phyloP scores from a whole-genome alignment of 2,888 invertebrate species.

The Leucania comma region DNA sequence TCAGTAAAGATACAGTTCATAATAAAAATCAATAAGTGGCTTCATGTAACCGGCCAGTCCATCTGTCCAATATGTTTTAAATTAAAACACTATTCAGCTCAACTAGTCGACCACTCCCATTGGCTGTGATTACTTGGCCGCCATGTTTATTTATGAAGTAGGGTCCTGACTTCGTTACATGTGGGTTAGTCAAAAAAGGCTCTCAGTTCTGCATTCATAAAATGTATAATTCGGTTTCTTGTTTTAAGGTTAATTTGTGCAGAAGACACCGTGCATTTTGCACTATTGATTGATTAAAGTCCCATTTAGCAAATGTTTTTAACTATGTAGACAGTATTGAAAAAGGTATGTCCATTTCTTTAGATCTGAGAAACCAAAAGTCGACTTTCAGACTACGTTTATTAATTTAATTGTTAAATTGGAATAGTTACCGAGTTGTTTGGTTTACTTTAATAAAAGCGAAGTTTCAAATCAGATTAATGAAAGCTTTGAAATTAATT shows the following conservation, averaged over 20 bases:
- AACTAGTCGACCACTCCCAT: constrained; percentile 41
- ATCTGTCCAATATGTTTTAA: constrained; percentile 34
- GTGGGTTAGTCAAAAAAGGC: constrained; percentile 28
- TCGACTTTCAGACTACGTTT: background rate
- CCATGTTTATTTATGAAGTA: constrained; percentile 31
- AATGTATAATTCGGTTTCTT: background rate
- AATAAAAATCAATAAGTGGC: constrained; percentile 30
- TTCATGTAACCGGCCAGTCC: constrained; percentile 3
- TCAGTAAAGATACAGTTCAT: background rate
- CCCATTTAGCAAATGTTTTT: constrained; percentile 34
- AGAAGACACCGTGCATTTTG: background rate
- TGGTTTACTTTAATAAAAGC: constrained; percentile 8
- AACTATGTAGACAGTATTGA: background rate
- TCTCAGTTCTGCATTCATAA: constrained; percentile 13
- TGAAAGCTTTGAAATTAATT: background rate
- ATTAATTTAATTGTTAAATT: constrained; percentile 2
- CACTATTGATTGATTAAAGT: background rate
- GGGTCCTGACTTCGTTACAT: constrained; percentile 1
- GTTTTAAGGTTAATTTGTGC: background rate
- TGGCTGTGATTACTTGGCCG: constrained; percentile 34
- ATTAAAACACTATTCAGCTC: constrained; percentile 43
- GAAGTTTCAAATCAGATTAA: constrained; percentile 3
- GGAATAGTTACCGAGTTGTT: background rate
- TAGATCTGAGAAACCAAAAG: background rate
- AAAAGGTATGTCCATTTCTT: background rate